Evolutionary conservation across 2,888 invertebrate species (phyloP).

Genomic region (Torymus tubicola): DNA sequence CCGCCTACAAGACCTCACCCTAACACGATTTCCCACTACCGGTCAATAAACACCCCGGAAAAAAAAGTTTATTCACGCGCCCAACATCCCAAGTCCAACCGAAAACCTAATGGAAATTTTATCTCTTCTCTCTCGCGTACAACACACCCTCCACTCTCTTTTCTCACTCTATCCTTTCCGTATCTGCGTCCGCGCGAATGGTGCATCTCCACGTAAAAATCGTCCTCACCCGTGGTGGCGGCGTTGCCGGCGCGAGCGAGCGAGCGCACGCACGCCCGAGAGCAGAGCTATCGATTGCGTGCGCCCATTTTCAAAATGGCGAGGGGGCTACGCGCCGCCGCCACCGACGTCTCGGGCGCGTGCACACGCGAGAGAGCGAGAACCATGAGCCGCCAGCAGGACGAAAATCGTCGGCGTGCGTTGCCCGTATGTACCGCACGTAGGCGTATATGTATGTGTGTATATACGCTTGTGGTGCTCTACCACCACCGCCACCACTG

Average conservation of each 20-base stretch:
- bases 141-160: no score
- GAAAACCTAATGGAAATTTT: no score
- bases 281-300: constrained; percentile 58
- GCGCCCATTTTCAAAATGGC: constrained; percentile 74
- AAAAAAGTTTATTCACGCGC: no score
- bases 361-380: constrained; percentile 42
- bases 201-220: not conserved
- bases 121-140: no score
- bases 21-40: no score
- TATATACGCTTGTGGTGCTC: no score
- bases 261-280: constrained; percentile 19
- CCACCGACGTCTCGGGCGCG: constrained; percentile 6
- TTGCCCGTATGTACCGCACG: constrained; percentile 4
- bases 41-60: no score
- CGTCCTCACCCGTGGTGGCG: constrained; percentile 16
- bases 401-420: constrained; percentile 36
- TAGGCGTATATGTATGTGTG: constrained; percentile 3
- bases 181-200: no score
- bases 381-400: constrained; percentile 1
- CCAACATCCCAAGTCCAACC: no score
- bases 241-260: not conserved
- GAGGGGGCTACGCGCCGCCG: constrained; percentile 57
- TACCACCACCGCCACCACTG: no score
- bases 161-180: no score
- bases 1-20: no score